These are phyloP conservation scores for Laticauda laticaudata DNA, from an alignment of 2,113 vertebrate genomes.

Conservation along the genomic window DNA sequence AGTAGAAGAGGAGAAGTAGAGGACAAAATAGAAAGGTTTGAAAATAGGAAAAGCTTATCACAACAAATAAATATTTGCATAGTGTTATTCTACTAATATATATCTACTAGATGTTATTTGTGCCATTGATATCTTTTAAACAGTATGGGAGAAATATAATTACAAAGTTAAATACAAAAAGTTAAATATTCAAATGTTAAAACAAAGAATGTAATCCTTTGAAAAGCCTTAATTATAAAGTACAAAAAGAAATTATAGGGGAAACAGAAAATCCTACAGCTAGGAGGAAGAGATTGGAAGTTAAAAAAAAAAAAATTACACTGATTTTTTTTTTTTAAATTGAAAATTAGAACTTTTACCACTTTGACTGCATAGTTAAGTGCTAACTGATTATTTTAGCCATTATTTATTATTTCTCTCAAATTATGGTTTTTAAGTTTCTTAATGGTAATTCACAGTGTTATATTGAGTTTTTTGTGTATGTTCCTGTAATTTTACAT, in stretches of 20 bases:
- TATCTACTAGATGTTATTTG: not conserved
- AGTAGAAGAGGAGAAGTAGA: not conserved
- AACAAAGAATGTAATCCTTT: constrained; percentile 1
- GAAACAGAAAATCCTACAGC: not conserved
- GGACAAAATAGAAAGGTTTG: too few relatives aligned
- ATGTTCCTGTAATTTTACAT: not conserved
- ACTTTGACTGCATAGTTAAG: not conserved
- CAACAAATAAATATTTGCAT: not conserved
- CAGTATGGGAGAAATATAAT: not conserved
- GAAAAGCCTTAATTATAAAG: not conserved
- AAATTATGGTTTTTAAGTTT: not conserved
- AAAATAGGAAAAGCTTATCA: not conserved
- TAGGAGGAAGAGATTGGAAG: not conserved
- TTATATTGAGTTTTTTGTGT: not conserved
- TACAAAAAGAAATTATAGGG: not conserved
- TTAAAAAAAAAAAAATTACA: not conserved
- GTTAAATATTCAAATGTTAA: not conserved
- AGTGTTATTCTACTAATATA: not conserved
- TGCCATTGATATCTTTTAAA: not conserved
- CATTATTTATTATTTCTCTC: not conserved
- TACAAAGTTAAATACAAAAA: not conserved
- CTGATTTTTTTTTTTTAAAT: not conserved
- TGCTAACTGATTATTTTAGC: not conserved
- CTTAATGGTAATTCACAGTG: not conserved
- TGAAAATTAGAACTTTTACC: not conserved